phyloP scores from a whole-genome alignment of 2,113 vertebrate genomes.

The Rhinogobius similis region DNA sequence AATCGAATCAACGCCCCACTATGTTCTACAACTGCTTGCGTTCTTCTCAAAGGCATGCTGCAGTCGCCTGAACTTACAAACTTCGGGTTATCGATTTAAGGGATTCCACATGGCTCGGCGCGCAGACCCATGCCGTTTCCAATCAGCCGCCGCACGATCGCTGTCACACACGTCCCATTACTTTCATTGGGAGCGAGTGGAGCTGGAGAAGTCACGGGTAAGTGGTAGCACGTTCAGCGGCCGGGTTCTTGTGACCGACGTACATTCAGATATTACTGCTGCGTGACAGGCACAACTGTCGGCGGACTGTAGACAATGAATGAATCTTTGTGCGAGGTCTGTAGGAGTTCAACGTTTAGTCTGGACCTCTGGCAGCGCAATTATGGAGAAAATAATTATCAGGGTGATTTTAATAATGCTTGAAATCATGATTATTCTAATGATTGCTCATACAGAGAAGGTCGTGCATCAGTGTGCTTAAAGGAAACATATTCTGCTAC shows the following conservation, averaged over 20 bases:
- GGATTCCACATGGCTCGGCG: slow-evolving; percentile 34
- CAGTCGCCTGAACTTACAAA: neutral
- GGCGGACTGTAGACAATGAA: too few species aligned
- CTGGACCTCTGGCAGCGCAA: too few species aligned
- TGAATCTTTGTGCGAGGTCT: too few species aligned
- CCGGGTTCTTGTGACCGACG: slow-evolving; percentile 66
- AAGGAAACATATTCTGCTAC: too few species aligned
- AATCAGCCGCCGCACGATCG: slow-evolving; percentile 46
- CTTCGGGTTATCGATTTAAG: slow-evolving; percentile 6
- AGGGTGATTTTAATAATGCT: too few species aligned
- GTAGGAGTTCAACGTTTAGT: too few species aligned
- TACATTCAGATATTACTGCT: slow-evolving; percentile 65
- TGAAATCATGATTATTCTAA: too few species aligned
- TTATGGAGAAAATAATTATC: too few species aligned
- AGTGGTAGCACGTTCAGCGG: slow-evolving; percentile 72
- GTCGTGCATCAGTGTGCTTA: too few species aligned
- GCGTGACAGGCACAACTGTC: neutral
- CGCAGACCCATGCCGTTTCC: slow-evolving; percentile 31
- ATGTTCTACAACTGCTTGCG: neutral
- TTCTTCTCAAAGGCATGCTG: neutral
- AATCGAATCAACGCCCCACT: slow-evolving; percentile 13
- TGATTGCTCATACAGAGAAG: too few species aligned
- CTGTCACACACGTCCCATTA: slow-evolving; percentile 65
- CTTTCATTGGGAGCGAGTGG: slow-evolving; percentile 49
- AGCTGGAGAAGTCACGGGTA: slow-evolving; percentile 40